phyloP scores from a whole-genome alignment of 2,888 invertebrate species.

The Acleris laterana region DNA sequence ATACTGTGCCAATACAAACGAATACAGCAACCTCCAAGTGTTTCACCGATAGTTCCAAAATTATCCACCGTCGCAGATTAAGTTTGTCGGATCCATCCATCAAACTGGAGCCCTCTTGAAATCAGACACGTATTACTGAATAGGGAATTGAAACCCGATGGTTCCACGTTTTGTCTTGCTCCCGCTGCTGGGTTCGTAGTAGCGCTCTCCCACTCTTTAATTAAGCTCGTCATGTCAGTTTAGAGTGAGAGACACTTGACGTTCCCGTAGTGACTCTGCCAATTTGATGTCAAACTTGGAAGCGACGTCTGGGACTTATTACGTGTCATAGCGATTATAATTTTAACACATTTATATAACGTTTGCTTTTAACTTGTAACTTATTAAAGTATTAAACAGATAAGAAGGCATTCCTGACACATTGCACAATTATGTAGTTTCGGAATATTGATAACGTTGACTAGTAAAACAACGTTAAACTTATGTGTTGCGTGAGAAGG shows the following conservation, averaged over 20 bases:
- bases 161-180: conserved; percentile 38
- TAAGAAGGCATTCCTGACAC: no score
- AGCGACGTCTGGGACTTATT: conserved; percentile 44
- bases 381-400: no score
- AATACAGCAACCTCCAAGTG: not conserved
- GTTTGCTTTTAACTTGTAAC: no score
- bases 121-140: conserved; percentile 36
- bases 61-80: conserved; percentile 24
- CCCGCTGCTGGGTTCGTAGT: conserved; percentile 26
- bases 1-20: not conserved
- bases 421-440: no score
- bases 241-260: conserved; percentile 70
- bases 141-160: conserved; percentile 32
- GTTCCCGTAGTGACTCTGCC: conserved; percentile 64
- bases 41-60: conserved; percentile 9
- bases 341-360: not conserved
- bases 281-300: conserved; percentile 70
- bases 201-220: conserved; percentile 54
- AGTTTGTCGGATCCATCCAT: conserved; percentile 31
- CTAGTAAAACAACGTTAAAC: no score
- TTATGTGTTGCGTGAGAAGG: no score
- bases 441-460: no score
- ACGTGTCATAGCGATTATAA: conserved; percentile 36
- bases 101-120: conserved; percentile 33
- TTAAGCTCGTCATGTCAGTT: conserved; percentile 62